Conservation (phyloP, 2,888 invertebrate genomes). For the Pogonocherus hispidulus region DNA sequence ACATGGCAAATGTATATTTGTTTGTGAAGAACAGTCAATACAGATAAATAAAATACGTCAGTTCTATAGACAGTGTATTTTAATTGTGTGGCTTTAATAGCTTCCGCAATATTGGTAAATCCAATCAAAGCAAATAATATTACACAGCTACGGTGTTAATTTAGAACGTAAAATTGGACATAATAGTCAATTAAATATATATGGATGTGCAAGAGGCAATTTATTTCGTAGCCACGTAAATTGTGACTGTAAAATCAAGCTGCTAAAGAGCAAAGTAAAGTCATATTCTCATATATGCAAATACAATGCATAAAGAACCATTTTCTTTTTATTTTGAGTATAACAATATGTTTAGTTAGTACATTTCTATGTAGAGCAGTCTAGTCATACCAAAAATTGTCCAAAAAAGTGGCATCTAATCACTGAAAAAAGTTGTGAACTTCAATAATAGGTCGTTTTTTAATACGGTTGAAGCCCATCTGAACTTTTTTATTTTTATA, state of each 20-base stretch:
- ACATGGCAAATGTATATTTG: constrained; percentile 15
- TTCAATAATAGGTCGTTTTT: too few relatives aligned
- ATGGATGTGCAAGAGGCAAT: constrained; percentile 60
- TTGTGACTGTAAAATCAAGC: constrained; percentile 61
- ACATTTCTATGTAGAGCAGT: too few relatives aligned
- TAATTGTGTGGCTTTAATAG: constrained; percentile 31
- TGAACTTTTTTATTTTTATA: too few relatives aligned
- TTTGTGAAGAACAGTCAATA: constrained; percentile 13
- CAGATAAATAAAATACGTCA: constrained; percentile 6
- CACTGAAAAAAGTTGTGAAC: too few relatives aligned
- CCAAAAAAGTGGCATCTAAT: too few relatives aligned
- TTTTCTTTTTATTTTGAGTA: too few relatives aligned
- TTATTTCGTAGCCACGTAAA: constrained; percentile 59
- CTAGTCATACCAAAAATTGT: too few relatives aligned
- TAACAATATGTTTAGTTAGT: too few relatives aligned
- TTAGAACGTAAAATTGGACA: constrained; percentile 54
- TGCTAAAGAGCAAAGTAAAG: constrained; percentile 6
- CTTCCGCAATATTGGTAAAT: constrained; percentile 44
- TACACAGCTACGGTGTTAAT: constrained; percentile 51
- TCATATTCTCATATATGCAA: too few relatives aligned
- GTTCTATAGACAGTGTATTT: constrained; percentile 23
- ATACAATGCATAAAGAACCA: too few relatives aligned
- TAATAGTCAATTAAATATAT: constrained; percentile 63
- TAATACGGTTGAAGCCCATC: too few relatives aligned
- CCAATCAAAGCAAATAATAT: constrained; percentile 53